A percentile compares a stretch with the other conserved stretches of the same genome.
Conservation (phyloP, 2,113 vertebrate genomes). For the Sphaerodactylus townsendi region DNA sequence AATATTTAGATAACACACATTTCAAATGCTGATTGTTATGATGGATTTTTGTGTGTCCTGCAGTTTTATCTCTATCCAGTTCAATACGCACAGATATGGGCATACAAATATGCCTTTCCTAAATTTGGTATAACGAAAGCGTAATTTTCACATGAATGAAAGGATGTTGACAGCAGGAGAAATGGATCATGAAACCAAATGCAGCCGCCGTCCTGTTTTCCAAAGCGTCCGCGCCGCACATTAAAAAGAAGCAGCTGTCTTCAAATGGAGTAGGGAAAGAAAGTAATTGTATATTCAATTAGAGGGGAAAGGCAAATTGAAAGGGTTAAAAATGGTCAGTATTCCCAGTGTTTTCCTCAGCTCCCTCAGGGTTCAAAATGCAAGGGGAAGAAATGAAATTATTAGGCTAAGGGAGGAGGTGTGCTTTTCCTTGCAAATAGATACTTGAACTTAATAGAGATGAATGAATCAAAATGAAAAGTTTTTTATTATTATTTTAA, state of each 20-base stretch:
- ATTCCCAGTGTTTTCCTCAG: conserved; percentile 74
- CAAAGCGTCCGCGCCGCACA: not conserved
- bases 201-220: not conserved
- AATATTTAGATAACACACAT: not conserved
- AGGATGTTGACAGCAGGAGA: not conserved
- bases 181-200: not conserved
- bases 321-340: conserved; percentile 76
- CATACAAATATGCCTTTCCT: not conserved
- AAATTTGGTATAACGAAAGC: conserved; percentile 4
- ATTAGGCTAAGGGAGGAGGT: conserved; percentile 66
- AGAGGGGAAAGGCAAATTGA: conserved; percentile 60
- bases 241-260: conserved; percentile 19
- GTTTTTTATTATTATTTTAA: conserved; percentile 44
- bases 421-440: conserved; percentile 68
- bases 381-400: conserved; percentile 72
- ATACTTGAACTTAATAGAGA: conserved; percentile 58
- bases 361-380: conserved; percentile 73
- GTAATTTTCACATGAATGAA: not conserved
- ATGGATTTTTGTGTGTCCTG: not conserved
- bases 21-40: not conserved
- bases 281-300: conserved; percentile 65
- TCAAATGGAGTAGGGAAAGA: not conserved
- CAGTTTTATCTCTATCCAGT: not conserved
- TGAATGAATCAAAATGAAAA: conserved; percentile 55
- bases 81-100: not conserved